Evolutionary conservation across 2,888 invertebrate species (phyloP), one percentile per base, ranked within the genome.

Genomic region (Tigriopus californicus): DNA sequence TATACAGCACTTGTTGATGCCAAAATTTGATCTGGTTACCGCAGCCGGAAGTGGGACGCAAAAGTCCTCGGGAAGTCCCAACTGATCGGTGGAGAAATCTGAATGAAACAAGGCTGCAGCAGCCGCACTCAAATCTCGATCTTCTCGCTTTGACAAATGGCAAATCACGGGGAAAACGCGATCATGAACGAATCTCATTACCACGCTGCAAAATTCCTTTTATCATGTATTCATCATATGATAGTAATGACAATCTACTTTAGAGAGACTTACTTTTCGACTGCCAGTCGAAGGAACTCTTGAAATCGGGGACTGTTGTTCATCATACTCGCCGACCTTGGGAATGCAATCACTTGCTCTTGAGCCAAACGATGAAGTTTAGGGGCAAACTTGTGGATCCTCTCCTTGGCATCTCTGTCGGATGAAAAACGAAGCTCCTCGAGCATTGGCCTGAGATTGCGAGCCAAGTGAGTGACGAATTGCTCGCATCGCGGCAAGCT

Each of bases 321-420:
- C 40, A 54, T 41, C n/a, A 41, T 54, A 18, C 18, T 54, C 1
- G 54, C 20, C 13, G 54, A 54, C 8, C 54, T 40, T 18, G 54
- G 54, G 40, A 54, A 54, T 25, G 54, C 25, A 54, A 54, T 54
- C 18, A 54, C 54, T 6, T 40, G 41, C 41, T 54, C 54, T 54
- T 54, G 54, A 1, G 54, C 54, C 25, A 54, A 40, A 18, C 54
- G 33, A 41, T 54, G 54, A 1, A 54, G 54, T 33, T 33, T 40
- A 10, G 15, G 33, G 1, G 54, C 54, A 33, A 54, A 54, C 4
- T 4, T 11, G 2, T 54, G 33, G 41, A 54, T 54, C 41, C 18
- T 41, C 11, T 54, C 54, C 15, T 41, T 33, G 41, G 54, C 54
- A 40, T 44, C 15, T 5, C 41, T 33, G 11, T 54, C 41, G 2